Conservation (phyloP, 1,140 invertebrate genomes). For the Rhopalosiphum maidis region DNA sequence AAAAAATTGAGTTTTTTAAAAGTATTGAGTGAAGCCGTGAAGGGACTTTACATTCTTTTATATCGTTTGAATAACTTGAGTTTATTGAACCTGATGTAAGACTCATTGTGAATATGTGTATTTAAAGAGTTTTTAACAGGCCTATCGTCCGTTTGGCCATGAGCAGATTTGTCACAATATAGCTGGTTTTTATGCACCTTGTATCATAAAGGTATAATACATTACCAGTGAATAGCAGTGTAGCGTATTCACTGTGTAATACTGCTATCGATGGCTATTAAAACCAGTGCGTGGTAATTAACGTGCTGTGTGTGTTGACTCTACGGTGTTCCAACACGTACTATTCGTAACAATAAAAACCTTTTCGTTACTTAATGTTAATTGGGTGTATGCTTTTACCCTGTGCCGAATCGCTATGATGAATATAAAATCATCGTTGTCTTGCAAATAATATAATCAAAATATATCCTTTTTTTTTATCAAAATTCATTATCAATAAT, state of each 20-base stretch:
- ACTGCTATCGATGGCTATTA: background rate
- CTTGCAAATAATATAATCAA: too few relatives aligned
- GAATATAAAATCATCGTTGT: background rate
- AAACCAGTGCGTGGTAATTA: background rate
- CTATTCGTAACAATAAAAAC: background rate
- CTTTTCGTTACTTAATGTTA: background rate
- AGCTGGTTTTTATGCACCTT: background rate
- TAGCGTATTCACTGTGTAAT: background rate
- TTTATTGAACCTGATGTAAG: background rate
- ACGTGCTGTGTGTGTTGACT: background rate
- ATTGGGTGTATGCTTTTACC: background rate
- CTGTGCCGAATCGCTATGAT: background rate
- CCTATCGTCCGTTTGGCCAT: background rate
- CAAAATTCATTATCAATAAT: background rate
- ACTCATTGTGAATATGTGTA: background rate
- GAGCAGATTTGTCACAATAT: background rate
- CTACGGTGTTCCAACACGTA: background rate
- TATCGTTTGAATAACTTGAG: background rate
- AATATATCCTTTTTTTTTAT: background rate
- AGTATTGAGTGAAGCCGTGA: background rate
- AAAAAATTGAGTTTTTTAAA: background rate
- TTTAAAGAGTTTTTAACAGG: background rate
- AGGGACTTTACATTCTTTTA: background rate
- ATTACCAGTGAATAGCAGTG: background rate
- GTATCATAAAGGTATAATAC: background rate